Conservation (phyloP, 2,113 vertebrate species). For the Zonotrichia leucophrys region DNA sequence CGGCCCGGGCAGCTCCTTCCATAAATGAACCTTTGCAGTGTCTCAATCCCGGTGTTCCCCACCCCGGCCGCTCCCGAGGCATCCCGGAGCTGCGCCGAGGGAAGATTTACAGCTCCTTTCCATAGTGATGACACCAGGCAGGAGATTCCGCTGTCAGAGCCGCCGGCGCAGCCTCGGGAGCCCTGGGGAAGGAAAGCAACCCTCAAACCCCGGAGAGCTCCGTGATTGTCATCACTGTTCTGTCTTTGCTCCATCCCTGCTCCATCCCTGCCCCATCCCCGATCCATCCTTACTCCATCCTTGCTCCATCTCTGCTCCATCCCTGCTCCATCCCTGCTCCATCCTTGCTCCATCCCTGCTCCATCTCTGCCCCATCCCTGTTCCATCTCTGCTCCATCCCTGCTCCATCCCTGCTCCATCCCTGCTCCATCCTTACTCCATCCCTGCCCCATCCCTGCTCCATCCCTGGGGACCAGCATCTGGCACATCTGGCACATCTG, state of each 20-base stretch:
- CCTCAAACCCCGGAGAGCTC: not conserved
- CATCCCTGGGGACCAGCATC: not conserved
- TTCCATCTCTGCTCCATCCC: too few species aligned
- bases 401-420: not conserved
- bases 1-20: not conserved
- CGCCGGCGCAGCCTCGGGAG: not conserved
- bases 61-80: not conserved
- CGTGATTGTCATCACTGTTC: not conserved
- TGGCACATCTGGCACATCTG: not conserved
- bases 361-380: not conserved
- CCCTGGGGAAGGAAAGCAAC: not conserved
- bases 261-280: too few species aligned
- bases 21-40: fast-evolving
- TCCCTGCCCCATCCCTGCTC: not conserved
- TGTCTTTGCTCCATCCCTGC: not conserved
- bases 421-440: not conserved
- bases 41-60: not conserved
- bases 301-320: not conserved
- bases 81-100: not conserved
- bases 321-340: too few species aligned
- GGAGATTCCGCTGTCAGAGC: not conserved
- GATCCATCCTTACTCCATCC: too few species aligned
- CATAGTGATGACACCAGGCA: not conserved
- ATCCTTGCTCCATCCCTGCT: too few species aligned
- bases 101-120: not conserved